A percentile compares a stretch with the other conserved stretches of the same genome.
Evolutionary conservation across 2,113 vertebrate genomes (phyloP).

Genomic region (Ochotona curzoniae): DNA sequence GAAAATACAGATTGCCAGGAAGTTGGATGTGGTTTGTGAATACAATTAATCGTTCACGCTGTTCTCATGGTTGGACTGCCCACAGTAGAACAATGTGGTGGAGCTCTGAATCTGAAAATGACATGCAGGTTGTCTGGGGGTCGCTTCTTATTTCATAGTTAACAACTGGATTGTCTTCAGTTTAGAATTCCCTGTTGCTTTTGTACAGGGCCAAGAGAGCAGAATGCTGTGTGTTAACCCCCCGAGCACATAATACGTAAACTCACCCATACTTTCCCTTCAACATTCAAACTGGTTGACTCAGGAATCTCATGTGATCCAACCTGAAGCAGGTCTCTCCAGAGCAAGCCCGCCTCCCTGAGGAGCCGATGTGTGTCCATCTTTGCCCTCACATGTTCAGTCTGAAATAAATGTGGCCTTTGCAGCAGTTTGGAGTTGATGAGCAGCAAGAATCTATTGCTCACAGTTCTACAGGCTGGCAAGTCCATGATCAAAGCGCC

Average conservation of each 20-base stretch:
- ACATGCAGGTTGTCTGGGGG: background rate
- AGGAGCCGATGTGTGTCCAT: background rate
- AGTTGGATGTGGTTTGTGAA: background rate
- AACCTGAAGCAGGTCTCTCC: background rate
- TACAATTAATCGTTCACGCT: background rate
- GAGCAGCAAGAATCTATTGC: background rate
- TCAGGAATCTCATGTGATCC: background rate
- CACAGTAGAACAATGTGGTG: background rate
- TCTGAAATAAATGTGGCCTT: background rate
- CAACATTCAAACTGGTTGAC: background rate
- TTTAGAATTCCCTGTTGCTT: background rate
- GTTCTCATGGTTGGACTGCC: background rate
- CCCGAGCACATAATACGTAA: background rate
- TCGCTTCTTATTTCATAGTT: conserved; percentile 5
- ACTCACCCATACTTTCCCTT: background rate
- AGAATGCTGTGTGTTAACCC: conserved; percentile 13
- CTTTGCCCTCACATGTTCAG: background rate
- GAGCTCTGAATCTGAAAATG: conserved; percentile 13
- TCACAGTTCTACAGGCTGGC: background rate
- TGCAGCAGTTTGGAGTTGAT: background rate
- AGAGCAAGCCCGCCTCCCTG: background rate
- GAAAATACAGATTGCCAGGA: background rate
- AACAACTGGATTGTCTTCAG: conserved; percentile 22
- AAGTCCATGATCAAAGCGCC: background rate
- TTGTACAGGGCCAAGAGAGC: background rate